These are phyloP conservation scores for Cercopithecus mona DNA, from an alignment of 2,113 vertebrate species.

Conservation along the genomic window DNA sequence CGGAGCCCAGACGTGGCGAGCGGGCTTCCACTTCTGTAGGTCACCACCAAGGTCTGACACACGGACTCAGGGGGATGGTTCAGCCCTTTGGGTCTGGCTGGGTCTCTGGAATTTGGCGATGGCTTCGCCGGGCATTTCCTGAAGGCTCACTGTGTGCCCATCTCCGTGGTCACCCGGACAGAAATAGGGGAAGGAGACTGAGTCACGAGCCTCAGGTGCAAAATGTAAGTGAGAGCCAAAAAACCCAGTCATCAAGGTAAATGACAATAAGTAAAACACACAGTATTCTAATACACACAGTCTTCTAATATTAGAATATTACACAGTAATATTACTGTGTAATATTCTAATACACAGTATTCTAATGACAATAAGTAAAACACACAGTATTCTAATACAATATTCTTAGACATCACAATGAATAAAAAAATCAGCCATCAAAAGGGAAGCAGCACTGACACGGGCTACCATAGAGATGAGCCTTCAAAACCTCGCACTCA, in stretches of 20 bases:
- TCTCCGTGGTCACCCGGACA: not conserved
- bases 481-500: no score
- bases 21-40: not conserved
- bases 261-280: not conserved
- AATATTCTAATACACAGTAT: no score
- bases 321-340: no score
- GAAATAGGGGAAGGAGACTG: not conserved
- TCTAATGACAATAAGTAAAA: no score
- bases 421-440: not conserved
- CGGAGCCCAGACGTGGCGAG: no score
- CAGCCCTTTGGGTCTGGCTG: not conserved
- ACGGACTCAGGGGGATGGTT: not conserved
- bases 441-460: not conserved
- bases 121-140: not conserved
- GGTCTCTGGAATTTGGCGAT: not conserved
- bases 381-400: no score
- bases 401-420: not conserved
- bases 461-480: fast-evolving
- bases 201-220: not conserved
- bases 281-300: not conserved
- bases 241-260: not conserved
- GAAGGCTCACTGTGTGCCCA: no score
- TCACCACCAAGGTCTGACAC: not conserved
- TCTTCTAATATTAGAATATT: no score
- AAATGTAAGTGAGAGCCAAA: not conserved